Percentiles rank a stretch among this genome's conserved stretches.
phyloP scores from a whole-genome alignment of 1,140 invertebrate species.

The Drosophila pectinifera region DNA sequence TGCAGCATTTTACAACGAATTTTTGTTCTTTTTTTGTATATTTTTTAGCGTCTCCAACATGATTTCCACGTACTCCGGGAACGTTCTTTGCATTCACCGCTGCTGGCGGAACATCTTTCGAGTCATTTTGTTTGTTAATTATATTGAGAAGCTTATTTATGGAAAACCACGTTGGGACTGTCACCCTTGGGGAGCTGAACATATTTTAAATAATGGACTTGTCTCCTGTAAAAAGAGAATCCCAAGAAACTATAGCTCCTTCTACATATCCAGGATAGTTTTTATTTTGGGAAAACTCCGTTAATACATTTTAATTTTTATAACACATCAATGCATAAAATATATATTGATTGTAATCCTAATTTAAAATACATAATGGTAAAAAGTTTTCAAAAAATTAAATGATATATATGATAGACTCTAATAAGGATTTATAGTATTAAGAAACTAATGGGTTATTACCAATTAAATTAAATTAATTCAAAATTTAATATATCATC shows the following conservation, averaged over 20 bases:
- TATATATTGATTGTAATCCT: no score
- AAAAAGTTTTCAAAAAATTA: no score
- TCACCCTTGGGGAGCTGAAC: constrained; percentile 5
- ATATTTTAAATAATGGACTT: constrained; percentile 1
- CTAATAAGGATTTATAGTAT: no score
- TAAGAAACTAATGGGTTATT: no score
- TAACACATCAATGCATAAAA: no score
- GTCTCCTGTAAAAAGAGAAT: neutral
- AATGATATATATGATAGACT: no score
- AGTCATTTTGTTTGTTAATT: constrained; percentile 29
- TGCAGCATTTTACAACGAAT: constrained; percentile 43
- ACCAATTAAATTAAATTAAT: no score
- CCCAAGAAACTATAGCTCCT: no score
- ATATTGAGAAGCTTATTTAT: constrained; percentile 40
- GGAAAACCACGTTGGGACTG: constrained; percentile 18
- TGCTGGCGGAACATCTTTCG: constrained; percentile 17
- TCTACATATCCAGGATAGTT: neutral
- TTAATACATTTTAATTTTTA: no score
- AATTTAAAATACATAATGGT: no score
- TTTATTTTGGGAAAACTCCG: no score
- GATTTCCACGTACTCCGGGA: constrained; percentile 21
- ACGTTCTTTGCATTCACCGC: constrained; percentile 11
- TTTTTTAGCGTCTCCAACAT: constrained; percentile 1
- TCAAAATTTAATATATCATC: no score
- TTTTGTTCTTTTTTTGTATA: constrained; percentile 17